A percentile compares a stretch with the other conserved stretches of the same genome.
phyloP scores from a whole-genome alignment of 2,888 invertebrate genomes.

The Bibio marci region DNA sequence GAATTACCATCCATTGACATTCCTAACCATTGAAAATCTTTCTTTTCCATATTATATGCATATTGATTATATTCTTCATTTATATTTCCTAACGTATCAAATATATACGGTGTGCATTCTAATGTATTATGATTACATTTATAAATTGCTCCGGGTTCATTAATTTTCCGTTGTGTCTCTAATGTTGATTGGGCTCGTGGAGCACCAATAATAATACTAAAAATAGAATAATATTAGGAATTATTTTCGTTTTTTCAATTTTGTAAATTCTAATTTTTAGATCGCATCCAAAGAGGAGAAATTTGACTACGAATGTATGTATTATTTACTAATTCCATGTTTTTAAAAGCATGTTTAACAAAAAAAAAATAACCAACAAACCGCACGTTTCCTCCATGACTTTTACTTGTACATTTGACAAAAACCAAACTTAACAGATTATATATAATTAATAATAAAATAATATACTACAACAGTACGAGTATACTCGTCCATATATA shows the following conservation, averaged over 20 bases:
- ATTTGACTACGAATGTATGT: too few relatives aligned
- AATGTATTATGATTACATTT: constrained; percentile 21
- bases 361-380: background rate
- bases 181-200: constrained; percentile 34
- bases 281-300: too few relatives aligned
- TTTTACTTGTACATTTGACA: too few relatives aligned
- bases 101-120: constrained; percentile 25
- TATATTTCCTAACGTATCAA: constrained; percentile 11
- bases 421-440: too few relatives aligned
- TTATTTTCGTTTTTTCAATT: too few relatives aligned
- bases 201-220: constrained; percentile 34
- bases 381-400: too few relatives aligned
- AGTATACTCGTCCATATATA: too few relatives aligned
- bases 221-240: too few relatives aligned
- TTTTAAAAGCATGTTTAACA: background rate
- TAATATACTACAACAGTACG: too few relatives aligned
- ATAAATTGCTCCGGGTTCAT: constrained; percentile 37
- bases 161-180: constrained; percentile 21
- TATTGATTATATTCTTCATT: background rate
- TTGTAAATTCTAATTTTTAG: too few relatives aligned
- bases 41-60: constrained; percentile 18
- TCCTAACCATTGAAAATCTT: constrained; percentile 33
- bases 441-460: too few relatives aligned
- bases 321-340: background rate
- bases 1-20: constrained; percentile 31